A percentile compares a stretch with the other conserved stretches of the same genome.
Evolutionary conservation across 2,797 vertebrate species (phyloP).

Genomic region (Argyrosomus regius): DNA sequence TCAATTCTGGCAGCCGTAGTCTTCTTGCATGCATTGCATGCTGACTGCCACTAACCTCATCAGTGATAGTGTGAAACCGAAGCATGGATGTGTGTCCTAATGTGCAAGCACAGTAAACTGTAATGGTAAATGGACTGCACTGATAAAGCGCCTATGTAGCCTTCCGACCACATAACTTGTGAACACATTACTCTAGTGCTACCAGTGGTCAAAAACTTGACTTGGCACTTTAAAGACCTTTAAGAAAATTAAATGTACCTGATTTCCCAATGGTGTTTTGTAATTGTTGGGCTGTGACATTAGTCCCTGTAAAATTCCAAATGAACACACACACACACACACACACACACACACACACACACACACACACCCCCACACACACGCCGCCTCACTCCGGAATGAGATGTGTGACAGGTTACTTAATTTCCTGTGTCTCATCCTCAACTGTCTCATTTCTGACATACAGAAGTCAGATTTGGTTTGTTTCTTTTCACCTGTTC

Average conservation of each 20-base stretch:
- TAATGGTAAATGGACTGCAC: too few relatives aligned
- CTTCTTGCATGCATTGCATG: too few relatives aligned
- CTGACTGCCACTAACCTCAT: too few relatives aligned
- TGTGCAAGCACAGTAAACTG: too few relatives aligned
- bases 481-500: slow-evolving; percentile 12
- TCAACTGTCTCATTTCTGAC: not conserved
- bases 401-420: slow-evolving; percentile 5
- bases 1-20: too few relatives aligned
- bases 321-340: not conserved
- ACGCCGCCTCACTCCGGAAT: not conserved
- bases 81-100: too few relatives aligned
- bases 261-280: not conserved
- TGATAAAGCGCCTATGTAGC: too few relatives aligned
- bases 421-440: slow-evolving; percentile 25
- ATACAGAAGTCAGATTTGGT: not conserved
- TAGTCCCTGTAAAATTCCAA: not conserved
- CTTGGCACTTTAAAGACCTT: too few relatives aligned
- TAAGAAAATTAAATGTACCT: slow-evolving; percentile 15
- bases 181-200: slow-evolving; percentile 13
- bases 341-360: too few relatives aligned
- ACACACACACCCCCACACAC: too few relatives aligned
- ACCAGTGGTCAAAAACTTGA: not conserved
- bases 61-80: too few relatives aligned
- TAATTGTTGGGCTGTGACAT: not conserved
- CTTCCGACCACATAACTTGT: too few relatives aligned